Base-by-base conservation (phyloP, 2,888 invertebrate species). In the Stramonita haemastoma region DNA sequence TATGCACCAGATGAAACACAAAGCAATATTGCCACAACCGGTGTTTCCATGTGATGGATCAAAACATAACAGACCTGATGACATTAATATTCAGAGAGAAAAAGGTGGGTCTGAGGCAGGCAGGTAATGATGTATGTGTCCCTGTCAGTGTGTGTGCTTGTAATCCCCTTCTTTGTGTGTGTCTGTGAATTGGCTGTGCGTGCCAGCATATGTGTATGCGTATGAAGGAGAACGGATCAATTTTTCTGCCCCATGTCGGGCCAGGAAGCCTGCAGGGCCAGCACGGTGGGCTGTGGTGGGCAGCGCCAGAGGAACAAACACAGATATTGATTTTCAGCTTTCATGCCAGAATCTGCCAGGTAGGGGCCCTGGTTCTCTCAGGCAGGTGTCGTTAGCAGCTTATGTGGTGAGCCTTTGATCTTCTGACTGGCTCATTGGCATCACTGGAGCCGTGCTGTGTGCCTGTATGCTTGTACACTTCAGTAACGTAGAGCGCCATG, bases 281-380 rank as follows among this genome's bases (percentile, higher is more conserved):
- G 79, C 22, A 36, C 22, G 19, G 81, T 34, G 60, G 86, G 86
- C 86, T 66, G 86, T 22, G 22, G n/a, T 11, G 32, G 29, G 86
- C 57, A 57, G 86, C 19, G 15, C 57, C 57, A 57, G 86, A 66
- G 86, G 86, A 86, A 86, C 86, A 86, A 86, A 86, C 86, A 86
- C 26, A 34, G 86, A 86, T 86, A 86, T 86, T 66, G 86, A 86
- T 86, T 86, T 86, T 32, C 34, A 34, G 60, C 86, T 86, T 86
- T 66, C 60, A 26, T 60, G 86, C 86, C 60, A 66, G 86, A 66
- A 66, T 32, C 60, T 66, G 32, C 29, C 60, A 19, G 34, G 86
- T 85, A 46, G 85, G 13, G 46, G 85, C 6, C 1, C 66, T 60
- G 34, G 86, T 86, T 66, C 29, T 34, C 86, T 32, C 86, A 34